These are phyloP conservation scores for Ispidina picta DNA, from an alignment of 2,797 vertebrate genomes.

Conservation along the genomic window DNA sequence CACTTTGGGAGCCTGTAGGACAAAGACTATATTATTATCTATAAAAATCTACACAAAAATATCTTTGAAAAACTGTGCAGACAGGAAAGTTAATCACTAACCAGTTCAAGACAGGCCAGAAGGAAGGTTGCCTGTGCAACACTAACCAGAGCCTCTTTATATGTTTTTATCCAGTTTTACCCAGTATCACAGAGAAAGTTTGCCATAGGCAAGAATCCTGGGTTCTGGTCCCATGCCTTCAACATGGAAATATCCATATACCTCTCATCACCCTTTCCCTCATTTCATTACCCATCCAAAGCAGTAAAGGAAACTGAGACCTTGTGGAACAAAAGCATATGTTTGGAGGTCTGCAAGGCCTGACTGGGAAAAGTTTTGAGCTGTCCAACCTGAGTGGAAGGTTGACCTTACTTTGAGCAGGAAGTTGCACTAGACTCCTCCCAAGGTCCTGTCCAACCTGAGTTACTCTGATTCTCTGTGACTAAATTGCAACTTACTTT, in stretches of 20 bases:
- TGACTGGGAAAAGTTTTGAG: background rate
- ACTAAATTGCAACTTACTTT: background rate
- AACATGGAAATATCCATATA: background rate
- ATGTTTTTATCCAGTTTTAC: background rate
- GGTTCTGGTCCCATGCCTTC: background rate
- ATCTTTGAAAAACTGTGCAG: background rate
- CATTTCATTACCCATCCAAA: background rate
- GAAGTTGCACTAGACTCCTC: background rate
- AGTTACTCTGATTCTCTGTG: background rate
- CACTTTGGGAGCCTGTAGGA: constrained; percentile 37
- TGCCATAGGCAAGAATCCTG: background rate
- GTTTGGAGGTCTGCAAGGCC: background rate
- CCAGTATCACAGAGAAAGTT: background rate
- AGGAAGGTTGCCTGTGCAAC: background rate
- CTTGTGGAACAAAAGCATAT: background rate
- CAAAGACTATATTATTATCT: constrained; percentile 27
- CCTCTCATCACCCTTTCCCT: background rate
- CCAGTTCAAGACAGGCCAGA: background rate
- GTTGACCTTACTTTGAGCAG: background rate
- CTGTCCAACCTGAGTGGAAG: background rate
- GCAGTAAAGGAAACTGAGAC: background rate
- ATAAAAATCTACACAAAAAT: constrained; percentile 20
- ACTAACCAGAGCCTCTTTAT: background rate
- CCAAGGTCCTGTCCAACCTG: background rate
- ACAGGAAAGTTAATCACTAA: background rate